Conservation (phyloP, 2,888 invertebrate species). For the Ctenicera cuprea region DNA sequence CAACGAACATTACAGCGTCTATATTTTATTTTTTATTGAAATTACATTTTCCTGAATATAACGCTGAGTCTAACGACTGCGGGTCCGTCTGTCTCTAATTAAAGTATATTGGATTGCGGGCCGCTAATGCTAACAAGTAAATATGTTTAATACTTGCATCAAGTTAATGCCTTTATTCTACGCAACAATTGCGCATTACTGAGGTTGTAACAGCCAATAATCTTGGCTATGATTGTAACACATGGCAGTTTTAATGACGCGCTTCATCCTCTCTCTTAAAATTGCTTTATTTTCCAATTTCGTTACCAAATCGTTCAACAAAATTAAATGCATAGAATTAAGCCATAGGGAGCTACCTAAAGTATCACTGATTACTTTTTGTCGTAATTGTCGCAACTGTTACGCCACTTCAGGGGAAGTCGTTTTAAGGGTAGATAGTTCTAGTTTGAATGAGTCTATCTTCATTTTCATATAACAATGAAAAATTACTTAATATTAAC, state of each 20-base stretch:
- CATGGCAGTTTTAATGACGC: slow-evolving; percentile 49
- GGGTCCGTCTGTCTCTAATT: slow-evolving; percentile 60
- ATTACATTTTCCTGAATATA: slow-evolving; percentile 57
- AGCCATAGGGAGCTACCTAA: background rate
- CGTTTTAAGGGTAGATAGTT: background rate
- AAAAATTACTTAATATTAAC: background rate
- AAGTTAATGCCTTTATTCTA: slow-evolving; percentile 63
- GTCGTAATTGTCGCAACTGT: slow-evolving; percentile 17
- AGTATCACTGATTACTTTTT: slow-evolving; percentile 11
- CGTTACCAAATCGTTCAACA: slow-evolving; percentile 33
- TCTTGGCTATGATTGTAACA: slow-evolving; percentile 55
- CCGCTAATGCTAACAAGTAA: slow-evolving; percentile 62
- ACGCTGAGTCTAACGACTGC: slow-evolving; percentile 56
- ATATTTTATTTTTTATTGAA: slow-evolving; percentile 59
- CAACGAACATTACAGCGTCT: slow-evolving; percentile 45
- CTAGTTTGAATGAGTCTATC: background rate
- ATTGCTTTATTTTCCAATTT: slow-evolving; percentile 45
- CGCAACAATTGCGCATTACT: slow-evolving; percentile 61
- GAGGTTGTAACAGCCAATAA: slow-evolving; percentile 58
- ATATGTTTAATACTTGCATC: slow-evolving; percentile 63
- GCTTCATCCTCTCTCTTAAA: slow-evolving; percentile 44
- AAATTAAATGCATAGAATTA: slow-evolving; percentile 21
- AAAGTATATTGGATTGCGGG: slow-evolving; percentile 61
- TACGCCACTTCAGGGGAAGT: background rate
- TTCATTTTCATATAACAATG: background rate